Evolutionary conservation across 2,888 invertebrate genomes (phyloP), one percentile per base, ranked within the genome.

Genomic region (Dryococelus australis): DNA sequence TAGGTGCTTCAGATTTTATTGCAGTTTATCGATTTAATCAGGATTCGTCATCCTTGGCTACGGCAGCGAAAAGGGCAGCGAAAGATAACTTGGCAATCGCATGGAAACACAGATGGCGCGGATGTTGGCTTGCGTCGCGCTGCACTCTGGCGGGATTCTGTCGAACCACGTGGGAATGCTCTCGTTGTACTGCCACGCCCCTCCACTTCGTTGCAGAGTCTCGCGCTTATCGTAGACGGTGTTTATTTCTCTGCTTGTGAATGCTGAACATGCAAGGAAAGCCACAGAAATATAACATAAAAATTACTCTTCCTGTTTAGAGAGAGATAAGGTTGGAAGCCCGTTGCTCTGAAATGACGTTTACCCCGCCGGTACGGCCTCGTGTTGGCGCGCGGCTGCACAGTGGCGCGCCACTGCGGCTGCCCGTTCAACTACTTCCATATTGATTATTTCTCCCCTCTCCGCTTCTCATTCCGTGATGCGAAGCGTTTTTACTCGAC

Each of bases 391-490:
- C 83, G 16, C 28, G 28, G 26, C 51, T 43, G 86, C 24, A 65
- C 84, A 80, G 84, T 85, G 51, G 87, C 85, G 87, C 47, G 27
- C 86, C 86, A 80, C 86, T 10, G 53, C 53, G 87, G 86, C 35
- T 27, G 65, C 10, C 26, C 43, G 78, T 43, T 51, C 20, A 87
- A 86, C 83, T 87, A 87, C 43, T 84, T 78, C 20, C 26, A 87
- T 88, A 88, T 88, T 88, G 88, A 88, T 88, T 88, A 88, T 87
- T 88, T 88, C 35, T 43, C 84, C 47, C 28, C 47, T 51, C 35
- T 86, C 84, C 78, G 20, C 78, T 43, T 80, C n/a, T 28, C 28
- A 20, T 26, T 53, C 87, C 53, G 65, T 28, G 28, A 47, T n/a
- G 53, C 28, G 85, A 28, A 85, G 85, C 85, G 87, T 87, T 87